Evolutionary conservation across 1,140 invertebrate genomes (phyloP).

Genomic region (Drosophila athabasca): DNA sequence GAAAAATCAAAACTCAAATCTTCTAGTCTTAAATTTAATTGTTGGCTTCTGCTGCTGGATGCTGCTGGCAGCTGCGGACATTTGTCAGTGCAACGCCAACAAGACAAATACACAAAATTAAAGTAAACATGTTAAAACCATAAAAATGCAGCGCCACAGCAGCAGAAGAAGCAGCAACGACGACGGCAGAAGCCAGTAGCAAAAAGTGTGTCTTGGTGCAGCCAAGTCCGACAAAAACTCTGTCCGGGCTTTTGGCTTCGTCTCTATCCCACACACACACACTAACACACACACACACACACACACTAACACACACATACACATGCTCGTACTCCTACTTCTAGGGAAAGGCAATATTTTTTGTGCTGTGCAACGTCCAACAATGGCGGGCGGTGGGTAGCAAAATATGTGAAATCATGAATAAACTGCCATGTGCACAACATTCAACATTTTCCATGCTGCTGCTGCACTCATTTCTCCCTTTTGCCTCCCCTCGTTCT

Average conservation of each 20-base stretch:
- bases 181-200: conserved; percentile 28
- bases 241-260: conserved; percentile 37
- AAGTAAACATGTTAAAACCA: conserved; percentile 81
- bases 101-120: conserved; percentile 80
- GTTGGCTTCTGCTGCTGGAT: background rate
- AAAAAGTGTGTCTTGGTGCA: conserved; percentile 41
- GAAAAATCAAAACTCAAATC: too few species aligned
- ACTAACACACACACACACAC: background rate
- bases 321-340: conserved; percentile 4
- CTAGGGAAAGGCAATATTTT: conserved; percentile 58
- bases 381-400: conserved; percentile 31
- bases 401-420: conserved; percentile 81
- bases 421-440: conserved; percentile 81
- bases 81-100: conserved; percentile 74
- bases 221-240: conserved; percentile 35
- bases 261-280: conserved; percentile 18
- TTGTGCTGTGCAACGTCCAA: conserved; percentile 46
- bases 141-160: conserved; percentile 69
- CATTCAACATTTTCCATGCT: conserved; percentile 61
- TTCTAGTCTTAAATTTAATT: background rate
- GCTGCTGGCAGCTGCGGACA: conserved; percentile 35
- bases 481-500: conserved; percentile 20
- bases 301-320: background rate
- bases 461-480: conserved; percentile 23
- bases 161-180: conserved; percentile 12